Evolutionary conservation across 2,888 invertebrate species (phyloP).

Genomic region (Caenorhabditis parvicauda): DNA sequence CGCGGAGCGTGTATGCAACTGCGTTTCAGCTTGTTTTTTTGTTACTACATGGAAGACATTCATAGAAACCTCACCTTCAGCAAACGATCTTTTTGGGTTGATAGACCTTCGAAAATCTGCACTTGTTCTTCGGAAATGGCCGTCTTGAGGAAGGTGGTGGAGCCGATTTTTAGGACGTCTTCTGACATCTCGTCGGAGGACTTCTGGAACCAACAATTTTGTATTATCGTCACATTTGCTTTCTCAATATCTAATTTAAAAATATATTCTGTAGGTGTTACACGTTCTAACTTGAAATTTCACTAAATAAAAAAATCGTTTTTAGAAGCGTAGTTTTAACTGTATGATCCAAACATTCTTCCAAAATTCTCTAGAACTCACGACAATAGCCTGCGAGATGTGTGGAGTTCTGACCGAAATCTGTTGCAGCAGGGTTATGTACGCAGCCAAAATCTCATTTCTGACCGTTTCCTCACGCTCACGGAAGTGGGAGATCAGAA

Average conservation of each 20-base stretch:
- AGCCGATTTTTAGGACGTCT: constrained; percentile 15
- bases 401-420: constrained; percentile 71
- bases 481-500: constrained; percentile 78
- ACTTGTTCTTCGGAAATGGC: constrained; percentile 13
- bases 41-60: neutral
- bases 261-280: no score
- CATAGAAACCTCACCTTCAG: constrained; percentile 64
- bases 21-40: no score
- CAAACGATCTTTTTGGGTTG: constrained; percentile 5
- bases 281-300: no score
- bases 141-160: constrained; percentile 9
- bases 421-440: constrained; percentile 85
- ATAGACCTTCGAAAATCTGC: constrained; percentile 13
- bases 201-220: no score
- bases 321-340: neutral
- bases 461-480: constrained; percentile 93
- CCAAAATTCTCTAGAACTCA: neutral
- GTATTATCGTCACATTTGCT: no score
- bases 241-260: no score
- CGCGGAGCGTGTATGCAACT: no score
- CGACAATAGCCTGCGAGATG: constrained; percentile 13
- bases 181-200: constrained; percentile 6
- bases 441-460: constrained; percentile 84
- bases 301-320: no score
- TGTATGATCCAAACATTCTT: neutral